Base-by-base conservation (phyloP, 2,797 vertebrate genomes). In the Otolemur crassicaudatus region DNA sequence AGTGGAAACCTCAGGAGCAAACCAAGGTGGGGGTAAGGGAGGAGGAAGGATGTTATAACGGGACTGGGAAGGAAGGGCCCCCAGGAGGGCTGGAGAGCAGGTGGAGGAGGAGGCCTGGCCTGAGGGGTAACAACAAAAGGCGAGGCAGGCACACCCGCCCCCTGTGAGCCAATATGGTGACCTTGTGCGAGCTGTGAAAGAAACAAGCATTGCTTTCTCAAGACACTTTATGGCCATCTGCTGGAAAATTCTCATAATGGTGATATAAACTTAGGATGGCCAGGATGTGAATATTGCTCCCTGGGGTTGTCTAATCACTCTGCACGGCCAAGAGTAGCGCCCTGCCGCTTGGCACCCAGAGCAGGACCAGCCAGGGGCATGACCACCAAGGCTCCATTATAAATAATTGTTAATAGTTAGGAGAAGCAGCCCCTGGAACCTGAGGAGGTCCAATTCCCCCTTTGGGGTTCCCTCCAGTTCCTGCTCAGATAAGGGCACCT, bases 211-310 rank as follows among this genome's bases (percentile, higher is more conserved):
- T 69, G 40, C 87, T 97, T 95, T 95, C 94, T 91, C 79, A 76
- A 95, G 96, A 95, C 58, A 73, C 88, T 77, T 95, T 69, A 95
- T 91, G 94, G 92, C 95, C 96, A 96, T 93, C 96, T 96, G 94
- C 96, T 97, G 86, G 95, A 95, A 95, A 97, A 81, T 34, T 72
- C 73, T 91, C 96, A 84, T 77, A 94, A 84, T 19, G 31, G 76
- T 92, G 56, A 83, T n/a, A 25, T 12, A 76, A 92, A 87, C 17
- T 9, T 60, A 25, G 53, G 76, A 63, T 3, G 34, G 49, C 14
- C 3, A 3, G 31, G 61, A 72, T 14, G 12, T 29, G 43, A 70
- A 11, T 1, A n/a, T 75, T 14, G 40, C 25, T 90, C 53, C 14
- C 60, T n/a, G 46, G 7, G n/a, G 29, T 70, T 63, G 4, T 1